Percentiles rank a stretch among this genome's conserved stretches.
Conservation (phyloP, 2,888 invertebrate genomes). For the Amphipyra berbera region DNA sequence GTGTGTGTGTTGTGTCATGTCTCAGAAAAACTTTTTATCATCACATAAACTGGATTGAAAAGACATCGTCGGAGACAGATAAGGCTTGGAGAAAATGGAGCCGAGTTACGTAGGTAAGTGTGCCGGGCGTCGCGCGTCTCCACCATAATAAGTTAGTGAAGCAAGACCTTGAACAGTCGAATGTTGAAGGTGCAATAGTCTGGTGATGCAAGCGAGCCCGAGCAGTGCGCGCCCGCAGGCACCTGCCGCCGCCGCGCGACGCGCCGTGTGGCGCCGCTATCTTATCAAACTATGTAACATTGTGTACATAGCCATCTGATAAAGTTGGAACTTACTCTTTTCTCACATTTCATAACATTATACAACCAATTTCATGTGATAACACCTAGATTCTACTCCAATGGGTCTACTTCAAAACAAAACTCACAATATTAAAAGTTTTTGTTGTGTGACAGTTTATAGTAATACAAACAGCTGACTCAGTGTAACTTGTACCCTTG, state of each 20-base stretch:
- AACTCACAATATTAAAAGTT: not conserved
- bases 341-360: conserved; percentile 61
- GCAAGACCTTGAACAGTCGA: conserved; percentile 68
- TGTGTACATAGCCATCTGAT: conserved; percentile 70
- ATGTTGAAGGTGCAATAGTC: conserved; percentile 56
- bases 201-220: conserved; percentile 60
- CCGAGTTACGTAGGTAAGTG: conserved; percentile 82
- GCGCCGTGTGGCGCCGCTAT: conserved; percentile 59
- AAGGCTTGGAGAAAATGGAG: conserved; percentile 75
- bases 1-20: conserved; percentile 82
- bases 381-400: not conserved
- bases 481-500: not conserved
- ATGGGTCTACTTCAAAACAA: not conserved
- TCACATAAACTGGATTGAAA: conserved; percentile 73
- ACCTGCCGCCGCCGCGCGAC: conserved; percentile 47
- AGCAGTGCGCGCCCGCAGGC: conserved; percentile 30
- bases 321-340: conserved; percentile 63
- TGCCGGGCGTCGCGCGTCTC: conserved; percentile 35
- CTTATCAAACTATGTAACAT: conserved; percentile 70
- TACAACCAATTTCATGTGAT: conserved; percentile 42
- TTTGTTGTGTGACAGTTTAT: not conserved
- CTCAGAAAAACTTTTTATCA: conserved; percentile 75
- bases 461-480: not conserved
- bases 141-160: conserved; percentile 30
- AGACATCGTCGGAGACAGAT: conserved; percentile 56